Evolutionary conservation across 2,113 vertebrate genomes (phyloP), one percentile per base, ranked within the genome.

Genomic region (Ginglymostoma cirratum): DNA sequence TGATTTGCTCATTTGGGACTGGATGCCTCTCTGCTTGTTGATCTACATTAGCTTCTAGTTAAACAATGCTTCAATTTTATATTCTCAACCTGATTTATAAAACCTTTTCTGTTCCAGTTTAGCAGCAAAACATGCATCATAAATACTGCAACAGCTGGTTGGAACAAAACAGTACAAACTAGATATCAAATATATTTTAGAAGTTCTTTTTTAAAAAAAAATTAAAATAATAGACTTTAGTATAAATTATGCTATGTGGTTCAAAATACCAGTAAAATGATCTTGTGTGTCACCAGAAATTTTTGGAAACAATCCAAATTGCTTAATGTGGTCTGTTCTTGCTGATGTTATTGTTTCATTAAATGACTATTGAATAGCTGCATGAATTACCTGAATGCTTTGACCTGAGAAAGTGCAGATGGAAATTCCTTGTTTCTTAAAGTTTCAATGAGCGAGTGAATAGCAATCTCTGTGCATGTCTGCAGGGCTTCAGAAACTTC

Each of bases 381-480:
- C 52, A 14, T 10, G 48, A 94, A 96, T 97, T 97, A 99, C 99
- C 99, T 99, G 96, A 99, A 99, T 96, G 98, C 97, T 97, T 99
- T 99, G 97, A 99, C 98, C 96, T 99, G 99, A 78, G 98, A 97
- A 93, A 99, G 98, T 61, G 99, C 99, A 52, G 98, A 98, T 96
- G 97, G 85, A 97, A 99, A 99, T 96, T 99, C 98, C 96, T 98
- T 98, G 96, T 97, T 98, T 97, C 98, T 98, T 96, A 99, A 97
- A 30, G 98, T 98, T 97, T 99, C 99, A 48, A 99, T 98, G 96
- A 99, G 98, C 17, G 98, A 98, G 96, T 99, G 99, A 97, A 99
- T 99, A 86, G 99, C 99, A 0, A 98, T 98, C 97, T 99, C 99
- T 0, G 98, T 98, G 96, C 97, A 99, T 61, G 98, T 97, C 95